A percentile compares a stretch with the other conserved stretches of the same genome.
Evolutionary conservation across 2,888 invertebrate genomes (phyloP).

Genomic region (Dynastes maya): DNA sequence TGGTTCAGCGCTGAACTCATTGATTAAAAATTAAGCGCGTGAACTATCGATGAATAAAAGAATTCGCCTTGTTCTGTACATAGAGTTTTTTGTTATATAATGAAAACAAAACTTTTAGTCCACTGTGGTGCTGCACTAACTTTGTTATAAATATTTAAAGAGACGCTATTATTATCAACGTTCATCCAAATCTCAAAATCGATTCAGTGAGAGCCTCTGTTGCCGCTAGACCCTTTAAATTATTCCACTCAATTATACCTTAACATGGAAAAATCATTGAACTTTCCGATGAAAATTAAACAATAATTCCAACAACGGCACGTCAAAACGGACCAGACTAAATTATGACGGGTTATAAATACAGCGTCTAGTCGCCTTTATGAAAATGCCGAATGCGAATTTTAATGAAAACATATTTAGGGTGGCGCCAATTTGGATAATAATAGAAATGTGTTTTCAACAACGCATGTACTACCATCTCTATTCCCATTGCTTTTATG

Average conservation of each 20-base stretch:
- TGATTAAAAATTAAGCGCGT: too few species aligned
- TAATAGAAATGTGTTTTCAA: too few species aligned
- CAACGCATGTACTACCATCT: too few species aligned
- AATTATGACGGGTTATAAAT: constrained; percentile 5
- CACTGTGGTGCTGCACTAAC: too few species aligned
- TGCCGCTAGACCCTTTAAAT: not conserved
- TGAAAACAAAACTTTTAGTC: too few species aligned
- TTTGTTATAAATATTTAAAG: too few species aligned
- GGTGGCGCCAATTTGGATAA: too few species aligned
- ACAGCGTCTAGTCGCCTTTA: constrained; percentile 1
- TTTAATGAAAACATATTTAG: not conserved
- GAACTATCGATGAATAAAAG: too few species aligned
- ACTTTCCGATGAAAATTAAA: not conserved
- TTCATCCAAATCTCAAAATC: constrained; percentile 4
- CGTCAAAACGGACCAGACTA: not conserved
- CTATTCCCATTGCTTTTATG: too few species aligned
- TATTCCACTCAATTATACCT: constrained; percentile 12
- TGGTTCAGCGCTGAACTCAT: too few species aligned
- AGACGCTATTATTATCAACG: not conserved
- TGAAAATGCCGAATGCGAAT: constrained; percentile 13
- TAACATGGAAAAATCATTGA: constrained; percentile 24
- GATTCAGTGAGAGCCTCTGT: not conserved
- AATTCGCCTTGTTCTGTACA: too few species aligned
- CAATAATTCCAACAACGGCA: not conserved
- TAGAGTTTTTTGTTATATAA: too few species aligned